Base-by-base conservation (phyloP, 1,140 invertebrate species). In the Vanessa tameamea region DNA sequence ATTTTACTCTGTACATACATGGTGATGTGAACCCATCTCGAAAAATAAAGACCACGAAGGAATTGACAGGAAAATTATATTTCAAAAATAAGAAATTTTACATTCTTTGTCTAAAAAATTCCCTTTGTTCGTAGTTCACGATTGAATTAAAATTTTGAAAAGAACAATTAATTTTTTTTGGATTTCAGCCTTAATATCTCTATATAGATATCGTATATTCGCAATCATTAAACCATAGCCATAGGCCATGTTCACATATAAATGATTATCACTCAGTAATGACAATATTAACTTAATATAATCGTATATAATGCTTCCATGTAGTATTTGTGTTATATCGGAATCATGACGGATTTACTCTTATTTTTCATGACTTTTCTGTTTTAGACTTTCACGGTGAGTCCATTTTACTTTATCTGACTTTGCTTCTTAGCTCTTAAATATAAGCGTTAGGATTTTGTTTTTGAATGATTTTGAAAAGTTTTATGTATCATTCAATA, bases 291-390 rank as follows among this genome's bases (percentile, higher is more conserved):
- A 72, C 7, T 9, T 9, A 55, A 67, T 31, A 61, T 37, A 1
- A 61, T 37, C 31, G 57, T 59, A 64, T 78, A 55, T 78, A 82
- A 81, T 83, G 87, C 88, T 86, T 89, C 88, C 87, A 91, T 89
- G 77, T 88, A 86, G 84, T 89, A 89, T 89, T 87, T 91, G 84
- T 90, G 82, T 82, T 78, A 66, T 80, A 87, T 55, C 61, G 14
- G 69, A 64, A 74, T 69, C 59, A 74, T 69, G 59, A 73, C 63
- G 85, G 81, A 85, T 72, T 86, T 86, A 76, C 80, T 74, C 77
- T 87, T 88, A 75, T 77, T 79, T 87, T 89, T 88, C 87, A 92
- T 93, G 90, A 86, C 89, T 93, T 83, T 90, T 86, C 87, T 87
- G 83, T 87, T 91, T 82, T 82, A 87, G 92, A 93, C 72, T 73